Base-by-base conservation (phyloP, 23 tunicate species). In the Styela clava region DNA sequence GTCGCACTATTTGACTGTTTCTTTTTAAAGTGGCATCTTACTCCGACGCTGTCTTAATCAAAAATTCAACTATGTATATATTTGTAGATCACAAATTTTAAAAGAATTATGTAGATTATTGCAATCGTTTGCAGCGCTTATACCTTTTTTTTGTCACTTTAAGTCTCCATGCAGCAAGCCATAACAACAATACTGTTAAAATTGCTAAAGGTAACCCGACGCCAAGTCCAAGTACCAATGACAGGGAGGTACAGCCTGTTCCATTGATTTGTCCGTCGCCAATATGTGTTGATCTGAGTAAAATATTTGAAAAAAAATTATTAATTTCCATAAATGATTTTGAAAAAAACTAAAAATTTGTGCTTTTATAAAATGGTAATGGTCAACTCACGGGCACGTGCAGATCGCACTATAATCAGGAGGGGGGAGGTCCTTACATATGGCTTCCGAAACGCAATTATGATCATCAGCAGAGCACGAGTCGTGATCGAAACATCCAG, bases 401-500 rank as follows among this genome's bases (percentile, higher is more conserved):
- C 77, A 71, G 3, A 20, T 33, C 5, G 77, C 32, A 7, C 7
- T 22, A 29, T 26, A 19, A 16, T 33, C 5, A 5, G 34, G 35
- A 5, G 32, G 32, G 18, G 34, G 7, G 23, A 21, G 35, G 29
- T 71, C 77, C 35, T 5, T 30, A 30, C 77, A 71, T 2, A 71
- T 71, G 7, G 77, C 77, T 12, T 44, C 56, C 12, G 56, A 44
- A 3, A 30, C 24, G 37, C 34, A 34, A 71, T 29, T 33, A 3
- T 35, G 12, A 21, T 28, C 3, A 16, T 18, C 35, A 65, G 5
- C 32, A 29, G 34, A 37, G 52, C 98, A 93, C 2, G 83, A 82
- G 64, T 87, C 61, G 31, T 71, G 27, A 64, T 91, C 69, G 34
- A 29, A 16, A 69, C 98, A 93, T 3, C 98, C 98, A 3, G 79